A percentile compares a stretch with the other conserved stretches of the same genome.
phyloP scores from a whole-genome alignment of 2,888 invertebrate species.

The Amphipoea oculea region DNA sequence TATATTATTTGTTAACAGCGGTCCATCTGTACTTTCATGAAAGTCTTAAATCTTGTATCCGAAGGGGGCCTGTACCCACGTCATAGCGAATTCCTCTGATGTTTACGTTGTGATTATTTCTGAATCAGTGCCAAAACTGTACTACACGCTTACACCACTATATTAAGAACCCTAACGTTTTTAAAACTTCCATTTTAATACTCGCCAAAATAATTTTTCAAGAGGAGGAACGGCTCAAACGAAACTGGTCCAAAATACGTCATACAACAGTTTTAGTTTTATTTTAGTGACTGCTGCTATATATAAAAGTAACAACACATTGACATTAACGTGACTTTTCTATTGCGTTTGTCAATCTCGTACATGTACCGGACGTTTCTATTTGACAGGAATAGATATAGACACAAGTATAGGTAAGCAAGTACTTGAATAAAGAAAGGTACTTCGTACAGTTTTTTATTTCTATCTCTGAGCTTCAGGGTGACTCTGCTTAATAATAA shows the following conservation, averaged over 20 bases:
- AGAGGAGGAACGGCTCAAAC: conserved; percentile 28
- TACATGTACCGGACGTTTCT: conserved; percentile 1
- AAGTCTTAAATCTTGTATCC: conserved; percentile 25
- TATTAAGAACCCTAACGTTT: conserved; percentile 29
- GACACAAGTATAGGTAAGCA: neutral
- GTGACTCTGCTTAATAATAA: neutral
- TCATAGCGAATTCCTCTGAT: conserved; percentile 46
- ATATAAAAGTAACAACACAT: conserved; percentile 37
- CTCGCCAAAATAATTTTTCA: neutral
- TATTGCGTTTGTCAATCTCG: conserved; percentile 23
- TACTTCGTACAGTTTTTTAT: neutral
- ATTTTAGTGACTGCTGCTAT: conserved; percentile 31
- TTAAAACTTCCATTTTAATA: neutral
- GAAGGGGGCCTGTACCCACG: conserved; percentile 40
- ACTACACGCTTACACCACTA: conserved; percentile 26
- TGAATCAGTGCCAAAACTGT: conserved; percentile 60
- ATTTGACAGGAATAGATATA: conserved; percentile 11
- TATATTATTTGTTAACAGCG: neutral
- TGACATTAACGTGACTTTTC: conserved; percentile 53
- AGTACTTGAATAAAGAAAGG: conserved; percentile 5
- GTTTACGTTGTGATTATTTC: conserved; percentile 51
- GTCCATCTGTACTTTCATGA: neutral
- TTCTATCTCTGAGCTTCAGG: neutral
- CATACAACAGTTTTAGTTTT: conserved; percentile 33
- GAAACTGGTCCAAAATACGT: conserved; percentile 30